phyloP scores from a whole-genome alignment of 2,113 vertebrate species.

The Mirounga angustirostris region DNA sequence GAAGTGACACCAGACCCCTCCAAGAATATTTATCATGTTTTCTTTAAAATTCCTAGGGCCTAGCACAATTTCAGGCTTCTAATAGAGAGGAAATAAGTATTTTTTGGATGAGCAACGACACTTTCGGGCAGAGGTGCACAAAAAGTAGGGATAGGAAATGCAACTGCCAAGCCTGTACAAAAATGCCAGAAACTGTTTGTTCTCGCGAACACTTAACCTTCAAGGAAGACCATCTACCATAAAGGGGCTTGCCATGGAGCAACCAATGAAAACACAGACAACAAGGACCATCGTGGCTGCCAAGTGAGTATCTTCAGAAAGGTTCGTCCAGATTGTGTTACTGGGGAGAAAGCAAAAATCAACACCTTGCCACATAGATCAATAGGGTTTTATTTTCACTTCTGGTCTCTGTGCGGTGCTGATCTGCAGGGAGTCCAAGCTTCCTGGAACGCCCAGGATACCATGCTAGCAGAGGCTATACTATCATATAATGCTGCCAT shows the following conservation, averaged over 20 bases:
- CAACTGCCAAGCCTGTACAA: not conserved
- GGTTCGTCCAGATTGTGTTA: not conserved
- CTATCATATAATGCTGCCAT: not conserved
- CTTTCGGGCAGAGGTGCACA: fast-evolving
- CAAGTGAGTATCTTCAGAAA: not conserved
- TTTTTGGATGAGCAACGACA: not conserved
- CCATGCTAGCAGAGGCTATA: not conserved
- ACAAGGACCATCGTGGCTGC: not conserved
- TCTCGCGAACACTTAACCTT: not conserved
- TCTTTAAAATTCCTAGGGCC: not conserved
- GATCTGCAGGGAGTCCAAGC: not conserved
- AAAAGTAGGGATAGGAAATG: not conserved
- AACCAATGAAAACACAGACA: not conserved
- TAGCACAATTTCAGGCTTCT: not conserved
- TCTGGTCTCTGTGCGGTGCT: not conserved
- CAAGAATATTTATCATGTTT: not conserved
- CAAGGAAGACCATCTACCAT: not conserved
- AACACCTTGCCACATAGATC: not conserved
- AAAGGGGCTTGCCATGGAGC: not conserved
- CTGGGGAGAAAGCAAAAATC: not conserved
- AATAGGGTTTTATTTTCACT: not conserved
- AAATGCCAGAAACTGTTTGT: not conserved
- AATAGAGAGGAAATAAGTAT: not conserved
- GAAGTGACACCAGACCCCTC: not conserved
- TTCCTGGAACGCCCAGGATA: not conserved